A percentile compares a stretch with the other conserved stretches of the same genome.
Evolutionary conservation across 2,797 vertebrate species (phyloP).

Genomic region (Okamejei kenojei): DNA sequence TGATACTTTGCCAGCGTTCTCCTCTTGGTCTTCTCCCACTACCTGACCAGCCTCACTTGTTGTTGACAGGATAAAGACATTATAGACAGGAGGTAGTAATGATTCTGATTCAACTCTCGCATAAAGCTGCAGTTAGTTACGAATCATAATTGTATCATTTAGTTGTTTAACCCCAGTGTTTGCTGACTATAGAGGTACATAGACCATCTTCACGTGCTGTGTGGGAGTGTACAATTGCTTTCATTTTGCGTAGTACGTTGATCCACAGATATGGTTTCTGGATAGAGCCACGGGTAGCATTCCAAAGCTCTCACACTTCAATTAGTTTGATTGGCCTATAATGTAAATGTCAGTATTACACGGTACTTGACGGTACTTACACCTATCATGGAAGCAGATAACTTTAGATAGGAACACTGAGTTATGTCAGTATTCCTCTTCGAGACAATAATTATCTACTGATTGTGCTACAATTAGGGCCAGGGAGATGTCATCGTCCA

Average conservation of each 20-base stretch:
- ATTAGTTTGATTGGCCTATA: not conserved
- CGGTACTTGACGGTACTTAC: not conserved
- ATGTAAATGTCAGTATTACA: not conserved
- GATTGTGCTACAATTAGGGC: no score
- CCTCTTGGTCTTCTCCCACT: no score
- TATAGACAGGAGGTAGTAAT: no score
- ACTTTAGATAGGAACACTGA: not conserved
- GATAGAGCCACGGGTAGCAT: not conserved
- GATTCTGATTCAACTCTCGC: not conserved
- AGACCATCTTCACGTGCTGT: not conserved
- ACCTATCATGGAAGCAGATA: not conserved
- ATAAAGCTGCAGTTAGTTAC: not conserved
- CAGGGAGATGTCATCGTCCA: no score
- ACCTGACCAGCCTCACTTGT: no score
- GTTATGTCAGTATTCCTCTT: not conserved
- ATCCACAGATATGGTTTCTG: constrained; percentile 15
- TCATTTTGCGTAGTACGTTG: not conserved
- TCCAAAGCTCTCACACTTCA: not conserved
- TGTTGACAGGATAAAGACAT: no score
- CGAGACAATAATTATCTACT: not conserved
- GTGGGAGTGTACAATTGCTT: not conserved
- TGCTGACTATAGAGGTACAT: not conserved
- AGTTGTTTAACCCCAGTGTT: not conserved
- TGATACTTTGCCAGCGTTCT: no score
- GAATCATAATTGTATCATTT: not conserved